Percentiles rank a stretch among this genome's conserved stretches.
Conservation (phyloP, 2,113 vertebrate species). For the Protobothrops mucrosquamatus region DNA sequence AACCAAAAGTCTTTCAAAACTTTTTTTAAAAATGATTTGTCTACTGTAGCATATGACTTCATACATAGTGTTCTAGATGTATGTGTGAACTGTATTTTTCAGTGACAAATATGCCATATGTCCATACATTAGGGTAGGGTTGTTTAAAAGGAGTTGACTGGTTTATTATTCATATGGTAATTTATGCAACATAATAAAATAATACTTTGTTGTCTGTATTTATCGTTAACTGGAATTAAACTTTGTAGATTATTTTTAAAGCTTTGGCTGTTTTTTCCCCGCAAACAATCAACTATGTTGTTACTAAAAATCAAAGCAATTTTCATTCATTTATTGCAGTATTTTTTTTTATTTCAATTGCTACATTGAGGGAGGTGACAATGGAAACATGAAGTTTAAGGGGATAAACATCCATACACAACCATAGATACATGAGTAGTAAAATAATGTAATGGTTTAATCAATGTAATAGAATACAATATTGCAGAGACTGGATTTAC, state of each 20-base stretch:
- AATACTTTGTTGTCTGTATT: not conserved
- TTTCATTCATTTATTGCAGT: not conserved
- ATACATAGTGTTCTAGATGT: not conserved
- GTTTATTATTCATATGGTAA: not conserved
- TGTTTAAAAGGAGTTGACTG: not conserved
- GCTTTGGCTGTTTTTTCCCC: not conserved
- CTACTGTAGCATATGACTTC: not conserved
- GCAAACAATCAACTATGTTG: not conserved
- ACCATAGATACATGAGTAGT: not conserved
- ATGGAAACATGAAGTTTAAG: not conserved
- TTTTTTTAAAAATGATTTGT: not conserved
- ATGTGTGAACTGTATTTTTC: not conserved
- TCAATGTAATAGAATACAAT: not conserved
- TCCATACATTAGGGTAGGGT: not conserved
- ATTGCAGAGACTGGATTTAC: not conserved
- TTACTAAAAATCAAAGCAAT: not conserved
- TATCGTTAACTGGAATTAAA: not conserved
- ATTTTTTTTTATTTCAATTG: not conserved
- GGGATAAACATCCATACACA: not conserved
- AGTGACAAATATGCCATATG: not conserved
- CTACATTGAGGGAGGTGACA: not conserved
- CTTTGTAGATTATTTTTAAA: not conserved
- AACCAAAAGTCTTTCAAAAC: not conserved
- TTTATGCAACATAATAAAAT: not conserved
- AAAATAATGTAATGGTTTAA: not conserved